Percentiles rank a stretch among this genome's conserved stretches.
Conservation (phyloP, 2,113 vertebrate species). For the Eurypyga helias region DNA sequence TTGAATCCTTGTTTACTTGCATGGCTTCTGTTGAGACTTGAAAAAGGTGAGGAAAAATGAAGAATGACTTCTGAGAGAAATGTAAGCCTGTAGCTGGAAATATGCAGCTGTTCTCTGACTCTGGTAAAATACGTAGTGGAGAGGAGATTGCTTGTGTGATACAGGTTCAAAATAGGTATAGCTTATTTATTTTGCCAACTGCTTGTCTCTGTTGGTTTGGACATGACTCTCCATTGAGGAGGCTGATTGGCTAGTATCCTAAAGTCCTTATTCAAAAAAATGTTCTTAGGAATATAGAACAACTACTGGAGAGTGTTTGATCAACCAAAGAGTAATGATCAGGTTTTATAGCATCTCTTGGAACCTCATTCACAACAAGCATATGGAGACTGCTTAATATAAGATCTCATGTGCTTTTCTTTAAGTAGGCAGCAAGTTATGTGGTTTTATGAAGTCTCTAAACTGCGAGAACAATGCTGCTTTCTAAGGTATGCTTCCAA, state of each 20-base stretch:
- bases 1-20: background rate
- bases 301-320: background rate
- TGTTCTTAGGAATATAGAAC: background rate
- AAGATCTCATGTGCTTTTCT: background rate
- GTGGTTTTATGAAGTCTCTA: background rate
- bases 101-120: background rate
- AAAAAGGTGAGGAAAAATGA: background rate
- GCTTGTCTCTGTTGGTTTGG: background rate
- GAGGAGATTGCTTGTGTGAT: background rate
- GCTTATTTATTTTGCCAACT: background rate
- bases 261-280: background rate
- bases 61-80: background rate
- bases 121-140: background rate
- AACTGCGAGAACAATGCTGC: background rate
- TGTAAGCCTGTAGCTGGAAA: background rate
- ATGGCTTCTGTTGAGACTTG: background rate
- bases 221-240: background rate
- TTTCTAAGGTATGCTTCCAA: background rate
- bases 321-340: background rate
- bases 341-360: background rate
- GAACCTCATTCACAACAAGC: background rate
- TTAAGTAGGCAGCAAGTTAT: background rate
- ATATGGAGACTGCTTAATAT: background rate
- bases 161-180: background rate
- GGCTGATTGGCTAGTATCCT: background rate